Evolutionary conservation across 2,888 invertebrate genomes (phyloP).

Genomic region (Pristionchus mayeri): DNA sequence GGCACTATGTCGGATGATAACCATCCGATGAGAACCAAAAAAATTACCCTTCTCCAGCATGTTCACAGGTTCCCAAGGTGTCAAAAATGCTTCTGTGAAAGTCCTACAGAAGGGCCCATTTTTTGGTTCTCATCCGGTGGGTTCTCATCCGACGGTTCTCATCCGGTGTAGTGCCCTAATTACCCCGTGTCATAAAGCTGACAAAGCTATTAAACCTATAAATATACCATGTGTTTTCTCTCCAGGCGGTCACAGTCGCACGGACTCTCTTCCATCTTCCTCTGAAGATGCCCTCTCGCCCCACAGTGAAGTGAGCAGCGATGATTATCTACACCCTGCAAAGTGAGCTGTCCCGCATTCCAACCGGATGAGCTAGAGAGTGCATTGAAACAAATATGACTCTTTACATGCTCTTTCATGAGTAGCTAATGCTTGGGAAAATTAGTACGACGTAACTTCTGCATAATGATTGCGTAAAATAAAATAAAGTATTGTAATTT

Average conservation of each 20-base stretch:
- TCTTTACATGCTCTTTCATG: not conserved
- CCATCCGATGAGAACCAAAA: too few relatives aligned
- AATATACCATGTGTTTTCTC: not conserved
- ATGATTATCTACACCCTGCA: conserved; percentile 52
- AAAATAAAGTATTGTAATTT: not conserved
- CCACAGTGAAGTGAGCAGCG: conserved; percentile 4
- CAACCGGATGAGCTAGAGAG: conserved; percentile 56
- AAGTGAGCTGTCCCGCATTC: conserved; percentile 66
- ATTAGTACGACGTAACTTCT: too few relatives aligned
- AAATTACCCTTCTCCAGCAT: too few relatives aligned
- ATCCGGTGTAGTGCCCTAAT: too few relatives aligned
- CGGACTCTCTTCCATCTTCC: conserved; percentile 17
- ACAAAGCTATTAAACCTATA: too few relatives aligned
- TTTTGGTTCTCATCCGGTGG: too few relatives aligned
- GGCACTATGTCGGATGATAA: too few relatives aligned
- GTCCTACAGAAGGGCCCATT: too few relatives aligned
- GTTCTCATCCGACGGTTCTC: too few relatives aligned
- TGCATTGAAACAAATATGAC: not conserved
- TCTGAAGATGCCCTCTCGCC: conserved; percentile 31
- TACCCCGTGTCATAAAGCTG: too few relatives aligned
- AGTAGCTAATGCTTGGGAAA: not conserved
- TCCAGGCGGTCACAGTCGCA: not conserved
- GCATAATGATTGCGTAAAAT: not conserved
- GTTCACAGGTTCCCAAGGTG: too few relatives aligned
- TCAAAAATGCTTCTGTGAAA: too few relatives aligned